Conservation (phyloP, 2,113 vertebrate species). For the Euleptes europaea region DNA sequence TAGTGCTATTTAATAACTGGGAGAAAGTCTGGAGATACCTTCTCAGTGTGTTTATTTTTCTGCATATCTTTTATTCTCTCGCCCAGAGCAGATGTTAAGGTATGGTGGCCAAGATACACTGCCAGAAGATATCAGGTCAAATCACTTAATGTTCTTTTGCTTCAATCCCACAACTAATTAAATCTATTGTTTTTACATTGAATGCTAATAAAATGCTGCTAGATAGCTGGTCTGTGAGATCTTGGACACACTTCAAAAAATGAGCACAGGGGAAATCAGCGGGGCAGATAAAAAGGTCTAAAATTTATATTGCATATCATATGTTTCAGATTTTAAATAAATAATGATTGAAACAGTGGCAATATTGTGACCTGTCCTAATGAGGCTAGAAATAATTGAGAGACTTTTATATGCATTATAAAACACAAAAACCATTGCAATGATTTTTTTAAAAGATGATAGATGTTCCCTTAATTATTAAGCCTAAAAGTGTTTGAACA, state of each 20-base stretch:
- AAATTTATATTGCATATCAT: constrained; percentile 1
- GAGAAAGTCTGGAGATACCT: constrained; percentile 10
- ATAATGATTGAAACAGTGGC: background rate
- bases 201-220: constrained; percentile 21
- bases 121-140: constrained; percentile 36
- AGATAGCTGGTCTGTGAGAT: constrained; percentile 28
- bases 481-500: background rate
- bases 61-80: constrained; percentile 23
- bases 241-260: constrained; percentile 35
- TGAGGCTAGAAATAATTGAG: background rate
- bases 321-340: background rate
- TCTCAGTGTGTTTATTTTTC: constrained; percentile 10
- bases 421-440: background rate
- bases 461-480: background rate
- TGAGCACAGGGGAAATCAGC: constrained; percentile 4
- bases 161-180: constrained; percentile 38
- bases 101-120: background rate
- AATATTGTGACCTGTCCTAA: background rate
- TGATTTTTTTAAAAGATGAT: background rate
- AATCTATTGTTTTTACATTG: constrained; percentile 16
- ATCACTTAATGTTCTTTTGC: constrained; percentile 36
- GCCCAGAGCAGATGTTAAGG: constrained; percentile 38
- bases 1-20: background rate
- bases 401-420: background rate
- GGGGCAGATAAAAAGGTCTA: background rate